Percentiles rank a stretch among this genome's conserved stretches.
Evolutionary conservation across 2,797 vertebrate genomes (phyloP).

Genomic region (Denticeps clupeoides): DNA sequence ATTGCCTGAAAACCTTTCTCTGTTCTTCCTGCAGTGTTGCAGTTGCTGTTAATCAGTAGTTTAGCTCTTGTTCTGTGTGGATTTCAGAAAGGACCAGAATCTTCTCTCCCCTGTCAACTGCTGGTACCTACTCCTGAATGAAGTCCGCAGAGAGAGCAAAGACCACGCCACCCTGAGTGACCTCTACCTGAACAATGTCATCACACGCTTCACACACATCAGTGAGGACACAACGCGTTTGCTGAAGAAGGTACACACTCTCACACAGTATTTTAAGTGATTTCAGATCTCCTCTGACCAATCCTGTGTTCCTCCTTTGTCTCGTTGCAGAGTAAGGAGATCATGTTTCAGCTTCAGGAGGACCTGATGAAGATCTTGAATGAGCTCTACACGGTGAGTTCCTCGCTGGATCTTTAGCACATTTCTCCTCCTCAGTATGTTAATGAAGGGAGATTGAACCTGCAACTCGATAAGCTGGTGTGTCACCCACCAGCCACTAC

Average conservation of each 20-base stretch:
- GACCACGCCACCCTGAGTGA: slow-evolving; percentile 93
- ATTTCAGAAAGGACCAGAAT: slow-evolving; percentile 88
- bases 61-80: slow-evolving; percentile 8
- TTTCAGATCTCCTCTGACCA: slow-evolving; percentile 9
- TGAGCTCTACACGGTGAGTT: slow-evolving; percentile 92
- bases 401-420: too few relatives aligned
- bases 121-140: slow-evolving; percentile 92
- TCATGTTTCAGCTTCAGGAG: slow-evolving; percentile 93
- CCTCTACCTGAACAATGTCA: slow-evolving; percentile 97
- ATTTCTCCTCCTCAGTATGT: too few relatives aligned
- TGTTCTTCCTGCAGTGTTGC: too few relatives aligned
- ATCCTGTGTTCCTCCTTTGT: background rate
- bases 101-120: slow-evolving; percentile 94
- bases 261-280: slow-evolving; percentile 2
- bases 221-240: slow-evolving; percentile 93
- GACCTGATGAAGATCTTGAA: slow-evolving; percentile 98
- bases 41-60: background rate
- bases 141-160: slow-evolving; percentile 91
- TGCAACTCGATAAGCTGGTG: background rate
- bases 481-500: background rate
- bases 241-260: slow-evolving; percentile 80
- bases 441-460: slow-evolving; percentile 4
- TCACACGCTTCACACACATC: slow-evolving; percentile 90
- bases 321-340: slow-evolving; percentile 85
- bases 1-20: too few relatives aligned